A percentile compares a stretch with the other conserved stretches of the same genome.
These are phyloP conservation scores for Adelges cooleyi DNA, from an alignment of 1,140 invertebrate species.

Conservation along the genomic window DNA sequence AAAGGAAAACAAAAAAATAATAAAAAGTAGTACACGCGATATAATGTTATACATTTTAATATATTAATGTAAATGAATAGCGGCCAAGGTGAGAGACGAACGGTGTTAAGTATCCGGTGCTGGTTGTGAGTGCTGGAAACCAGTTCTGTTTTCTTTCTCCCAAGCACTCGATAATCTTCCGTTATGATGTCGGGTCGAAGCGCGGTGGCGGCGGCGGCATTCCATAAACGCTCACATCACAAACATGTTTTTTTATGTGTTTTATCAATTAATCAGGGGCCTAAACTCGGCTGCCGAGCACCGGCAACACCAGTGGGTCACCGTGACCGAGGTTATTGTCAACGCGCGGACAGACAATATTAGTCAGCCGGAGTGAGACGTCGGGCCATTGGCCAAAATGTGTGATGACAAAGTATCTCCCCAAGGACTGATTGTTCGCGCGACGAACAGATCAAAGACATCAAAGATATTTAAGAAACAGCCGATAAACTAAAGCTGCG, in stretches of 20 bases:
- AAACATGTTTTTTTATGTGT: background rate
- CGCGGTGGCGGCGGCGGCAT: background rate
- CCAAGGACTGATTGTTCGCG: too few species aligned
- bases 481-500: too few species aligned
- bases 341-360: too few species aligned
- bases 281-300: constrained; percentile 1
- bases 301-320: background rate
- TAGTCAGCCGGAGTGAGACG: too few species aligned
- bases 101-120: constrained; percentile 3
- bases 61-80: constrained; percentile 7
- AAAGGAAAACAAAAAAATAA: too few species aligned
- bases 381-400: background rate
- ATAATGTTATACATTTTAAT: too few species aligned
- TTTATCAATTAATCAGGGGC: constrained; percentile 4
- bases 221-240: background rate
- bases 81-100: constrained; percentile 27
- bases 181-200: constrained; percentile 12
- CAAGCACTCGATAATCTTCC: constrained; percentile 9
- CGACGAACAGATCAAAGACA: too few species aligned
- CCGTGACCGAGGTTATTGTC: background rate
- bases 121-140: background rate
- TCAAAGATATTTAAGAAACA: too few species aligned
- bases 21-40: too few species aligned
- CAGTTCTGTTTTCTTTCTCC: constrained; percentile 8
- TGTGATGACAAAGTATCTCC: too few species aligned